These are phyloP conservation scores for Mesopsocus fuscifrons DNA, from an alignment of 2,888 invertebrate genomes.

Conservation along the genomic window DNA sequence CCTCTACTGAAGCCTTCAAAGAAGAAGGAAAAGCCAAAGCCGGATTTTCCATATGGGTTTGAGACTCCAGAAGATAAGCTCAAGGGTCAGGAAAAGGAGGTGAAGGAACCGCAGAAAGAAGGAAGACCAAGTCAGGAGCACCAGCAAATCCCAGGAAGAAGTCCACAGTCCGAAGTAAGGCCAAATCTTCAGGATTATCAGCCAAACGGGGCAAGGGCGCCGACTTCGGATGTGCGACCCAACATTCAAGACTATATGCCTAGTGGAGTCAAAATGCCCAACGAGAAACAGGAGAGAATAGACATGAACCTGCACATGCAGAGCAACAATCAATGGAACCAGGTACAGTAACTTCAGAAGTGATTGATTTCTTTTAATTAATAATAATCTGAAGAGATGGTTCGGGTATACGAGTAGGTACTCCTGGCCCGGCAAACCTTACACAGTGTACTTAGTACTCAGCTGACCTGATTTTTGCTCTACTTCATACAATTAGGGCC, in stretches of 20 bases:
- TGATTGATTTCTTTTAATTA: too few relatives aligned
- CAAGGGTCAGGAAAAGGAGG: constrained; percentile 32
- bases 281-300: constrained; percentile 9
- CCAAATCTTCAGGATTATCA: constrained; percentile 11
- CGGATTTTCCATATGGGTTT: neutral
- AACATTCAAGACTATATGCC: constrained; percentile 29
- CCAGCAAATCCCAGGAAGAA: constrained; percentile 16
- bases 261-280: constrained; percentile 23
- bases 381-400: too few relatives aligned
- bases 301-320: constrained; percentile 9
- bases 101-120: constrained; percentile 18
- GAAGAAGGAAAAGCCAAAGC: constrained; percentile 15
- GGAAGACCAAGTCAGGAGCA: constrained; percentile 13
- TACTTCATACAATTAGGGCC: too few relatives aligned
- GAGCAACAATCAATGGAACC: constrained; percentile 9
- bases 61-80: constrained; percentile 21
- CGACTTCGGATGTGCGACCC: constrained; percentile 26
- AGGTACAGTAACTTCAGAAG: too few relatives aligned
- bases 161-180: constrained; percentile 16
- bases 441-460: too few relatives aligned
- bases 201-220: constrained; percentile 18
- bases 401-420: too few relatives aligned
- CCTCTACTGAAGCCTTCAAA: constrained; percentile 27
- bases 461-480: too few relatives aligned
- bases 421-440: too few relatives aligned